Percentiles rank a stretch among this genome's conserved stretches.
Conservation (phyloP, 2,113 vertebrate genomes). For the Rallus limicola region DNA sequence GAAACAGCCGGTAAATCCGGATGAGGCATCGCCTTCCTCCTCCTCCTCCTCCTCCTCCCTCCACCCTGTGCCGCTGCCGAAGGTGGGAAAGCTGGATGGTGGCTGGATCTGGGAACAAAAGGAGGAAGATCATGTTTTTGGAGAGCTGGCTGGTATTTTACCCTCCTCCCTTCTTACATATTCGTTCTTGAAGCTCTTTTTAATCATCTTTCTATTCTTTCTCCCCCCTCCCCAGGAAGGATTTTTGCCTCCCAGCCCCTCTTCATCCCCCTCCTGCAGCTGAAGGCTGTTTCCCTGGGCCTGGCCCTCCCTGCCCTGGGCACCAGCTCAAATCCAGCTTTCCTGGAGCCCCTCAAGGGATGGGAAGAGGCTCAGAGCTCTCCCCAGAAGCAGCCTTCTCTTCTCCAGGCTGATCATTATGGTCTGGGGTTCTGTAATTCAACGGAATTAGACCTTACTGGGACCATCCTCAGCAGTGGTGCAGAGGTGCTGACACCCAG, state of each 20-base stretch:
- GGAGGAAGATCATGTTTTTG: constrained; percentile 1
- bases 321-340: too few species aligned
- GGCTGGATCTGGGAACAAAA: constrained; percentile 7
- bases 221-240: background rate
- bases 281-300: too few species aligned
- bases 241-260: too few species aligned
- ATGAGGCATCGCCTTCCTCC: background rate
- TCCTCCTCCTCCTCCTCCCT: background rate
- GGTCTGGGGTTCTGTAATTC: too few species aligned
- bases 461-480: background rate
- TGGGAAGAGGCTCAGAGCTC: too few species aligned
- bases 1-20: background rate
- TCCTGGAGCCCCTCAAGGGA: too few species aligned
- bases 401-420: too few species aligned
- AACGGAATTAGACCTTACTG: background rate
- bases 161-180: background rate
- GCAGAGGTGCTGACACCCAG: background rate
- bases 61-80: fast-evolving
- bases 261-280: too few species aligned
- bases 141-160: background rate
- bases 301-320: too few species aligned
- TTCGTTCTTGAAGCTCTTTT: background rate
- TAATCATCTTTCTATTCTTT: too few species aligned
- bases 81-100: background rate
- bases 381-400: too few species aligned